A percentile compares a stretch with the other conserved stretches of the same genome.
Conservation (phyloP, 2,888 invertebrate species). For the Pseudoips prasinana region DNA sequence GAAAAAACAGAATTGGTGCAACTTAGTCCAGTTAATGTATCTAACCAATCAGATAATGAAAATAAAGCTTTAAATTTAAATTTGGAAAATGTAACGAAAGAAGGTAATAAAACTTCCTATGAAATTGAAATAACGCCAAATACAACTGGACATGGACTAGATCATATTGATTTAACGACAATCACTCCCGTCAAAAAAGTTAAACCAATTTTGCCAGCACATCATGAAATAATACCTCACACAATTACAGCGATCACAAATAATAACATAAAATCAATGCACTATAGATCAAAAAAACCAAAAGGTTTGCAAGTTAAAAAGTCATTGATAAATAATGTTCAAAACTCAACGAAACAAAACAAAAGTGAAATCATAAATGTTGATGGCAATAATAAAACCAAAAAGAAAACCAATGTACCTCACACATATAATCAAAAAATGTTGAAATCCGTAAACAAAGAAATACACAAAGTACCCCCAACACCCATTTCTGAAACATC, state of each 20-base stretch:
- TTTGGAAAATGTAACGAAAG: conserved; percentile 4
- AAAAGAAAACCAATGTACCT: conserved; percentile 40
- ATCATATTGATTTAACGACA: conserved; percentile 7
- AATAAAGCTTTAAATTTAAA: conserved; percentile 1
- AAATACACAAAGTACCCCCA: conserved; percentile 74
- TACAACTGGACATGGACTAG: conserved; percentile 4
- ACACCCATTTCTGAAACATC: conserved; percentile 77
- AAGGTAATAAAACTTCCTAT: background rate
- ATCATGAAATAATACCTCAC: conserved; percentile 39
- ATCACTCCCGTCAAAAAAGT: conserved; percentile 6
- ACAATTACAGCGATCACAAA: conserved; percentile 68
- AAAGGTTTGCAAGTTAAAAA: conserved; percentile 66
- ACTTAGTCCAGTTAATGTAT: conserved; percentile 1
- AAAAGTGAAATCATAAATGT: conserved; percentile 33
- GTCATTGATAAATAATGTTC: conserved; percentile 38
- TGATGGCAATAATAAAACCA: conserved; percentile 50
- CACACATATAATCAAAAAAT: conserved; percentile 54
- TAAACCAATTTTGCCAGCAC: conserved; percentile 26
- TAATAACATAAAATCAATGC: conserved; percentile 65
- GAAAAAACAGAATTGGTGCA: conserved; percentile 5
- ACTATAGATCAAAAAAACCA: conserved; percentile 69
- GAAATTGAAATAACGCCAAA: conserved; percentile 5
- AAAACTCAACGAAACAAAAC: conserved; percentile 35
- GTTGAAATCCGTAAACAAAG: conserved; percentile 75
- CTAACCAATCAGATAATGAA: conserved; percentile 1